Conservation (phyloP, 2,113 vertebrate genomes). For the Asarcornis scutulata region DNA sequence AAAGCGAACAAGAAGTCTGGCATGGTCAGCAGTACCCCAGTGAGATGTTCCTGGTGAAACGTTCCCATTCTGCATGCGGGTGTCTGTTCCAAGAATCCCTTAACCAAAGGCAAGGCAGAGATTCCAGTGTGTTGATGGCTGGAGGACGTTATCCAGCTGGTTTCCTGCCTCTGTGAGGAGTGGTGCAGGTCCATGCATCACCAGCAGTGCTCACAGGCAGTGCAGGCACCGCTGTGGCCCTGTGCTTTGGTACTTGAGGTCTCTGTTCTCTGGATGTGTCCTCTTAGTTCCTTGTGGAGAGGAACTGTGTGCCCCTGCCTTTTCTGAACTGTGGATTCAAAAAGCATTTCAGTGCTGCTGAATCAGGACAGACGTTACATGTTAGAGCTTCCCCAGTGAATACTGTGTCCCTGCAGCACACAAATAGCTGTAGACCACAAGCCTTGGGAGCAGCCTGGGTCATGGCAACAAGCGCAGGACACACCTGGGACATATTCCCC, state of each 20-base stretch:
- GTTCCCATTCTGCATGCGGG: neutral
- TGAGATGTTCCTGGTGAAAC: neutral
- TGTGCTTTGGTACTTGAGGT: neutral
- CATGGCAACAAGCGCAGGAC: neutral
- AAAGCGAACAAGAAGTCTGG: neutral
- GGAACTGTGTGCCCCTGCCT: neutral
- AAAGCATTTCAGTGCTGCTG: neutral
- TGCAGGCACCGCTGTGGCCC: neutral
- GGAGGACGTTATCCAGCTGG: neutral
- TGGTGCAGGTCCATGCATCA: accelerated
- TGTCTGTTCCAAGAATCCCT: neutral
- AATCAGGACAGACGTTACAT: neutral
- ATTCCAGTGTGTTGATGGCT: accelerated
- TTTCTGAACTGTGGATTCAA: neutral
- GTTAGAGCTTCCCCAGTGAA: neutral
- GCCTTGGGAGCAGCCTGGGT: neutral
- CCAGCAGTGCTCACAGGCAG: neutral
- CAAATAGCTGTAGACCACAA: neutral
- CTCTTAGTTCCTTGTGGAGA: neutral
- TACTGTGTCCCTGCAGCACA: neutral
- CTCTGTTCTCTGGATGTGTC: neutral
- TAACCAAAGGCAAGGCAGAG: neutral
- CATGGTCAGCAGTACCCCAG: neutral
- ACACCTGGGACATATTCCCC: neutral
- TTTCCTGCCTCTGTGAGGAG: neutral